Conservation (phyloP, 1,140 invertebrate genomes). For the Hestina assimilis region DNA sequence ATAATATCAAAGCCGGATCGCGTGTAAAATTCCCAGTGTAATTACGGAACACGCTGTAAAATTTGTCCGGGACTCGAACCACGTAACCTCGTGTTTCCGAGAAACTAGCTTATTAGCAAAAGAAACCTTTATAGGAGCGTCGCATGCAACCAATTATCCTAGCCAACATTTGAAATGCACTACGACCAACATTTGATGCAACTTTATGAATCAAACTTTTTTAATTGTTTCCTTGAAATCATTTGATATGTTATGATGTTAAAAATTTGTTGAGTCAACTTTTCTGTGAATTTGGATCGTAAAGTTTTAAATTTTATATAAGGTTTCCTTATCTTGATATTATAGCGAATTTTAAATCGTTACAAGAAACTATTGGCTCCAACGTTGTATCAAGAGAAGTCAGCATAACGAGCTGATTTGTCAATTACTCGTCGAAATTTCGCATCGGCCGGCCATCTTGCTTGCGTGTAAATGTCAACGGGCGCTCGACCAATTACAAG, state of each 20-base stretch:
- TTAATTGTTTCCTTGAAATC: too few relatives aligned
- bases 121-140: conserved; percentile 41
- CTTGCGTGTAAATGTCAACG: conserved; percentile 65
- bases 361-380: too few relatives aligned
- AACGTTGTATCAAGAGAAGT: conserved; percentile 7
- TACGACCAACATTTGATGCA: conserved; percentile 17
- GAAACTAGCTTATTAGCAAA: conserved; percentile 34
- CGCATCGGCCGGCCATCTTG: conserved; percentile 63
- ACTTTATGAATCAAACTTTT: conserved; percentile 3
- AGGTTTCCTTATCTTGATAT: too few relatives aligned
- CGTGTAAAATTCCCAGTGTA: conserved; percentile 21
- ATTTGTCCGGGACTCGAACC: conserved; percentile 31
- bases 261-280: too few relatives aligned
- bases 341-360: too few relatives aligned
- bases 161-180: conserved; percentile 1
- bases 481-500: conserved; percentile 67
- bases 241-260: too few relatives aligned
- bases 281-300: too few relatives aligned
- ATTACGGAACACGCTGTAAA: conserved; percentile 32
- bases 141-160: conserved; percentile 47
- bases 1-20: conserved; percentile 12
- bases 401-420: conserved; percentile 49
- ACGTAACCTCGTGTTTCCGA: conserved; percentile 30
- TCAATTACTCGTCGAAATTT: conserved; percentile 65
- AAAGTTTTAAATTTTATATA: too few relatives aligned